These are phyloP conservation scores for Microtus ochrogaster DNA, from an alignment of 2,113 vertebrate species.

Conservation along the genomic window DNA sequence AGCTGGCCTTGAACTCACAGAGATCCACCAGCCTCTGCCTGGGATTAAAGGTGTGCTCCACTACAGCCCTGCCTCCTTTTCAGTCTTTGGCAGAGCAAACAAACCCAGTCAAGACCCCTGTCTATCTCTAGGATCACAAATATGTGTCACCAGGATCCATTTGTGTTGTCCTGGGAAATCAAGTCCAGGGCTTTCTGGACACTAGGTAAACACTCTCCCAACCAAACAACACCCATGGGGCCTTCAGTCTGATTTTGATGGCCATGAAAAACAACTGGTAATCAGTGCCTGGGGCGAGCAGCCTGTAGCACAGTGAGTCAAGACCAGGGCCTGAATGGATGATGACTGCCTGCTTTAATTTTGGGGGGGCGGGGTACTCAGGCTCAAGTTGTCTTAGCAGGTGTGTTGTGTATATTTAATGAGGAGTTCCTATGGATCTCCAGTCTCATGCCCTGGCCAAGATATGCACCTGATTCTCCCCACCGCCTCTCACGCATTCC, in stretches of 20 bases:
- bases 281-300: neutral
- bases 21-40: neutral
- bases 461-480: neutral
- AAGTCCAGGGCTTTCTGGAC: neutral
- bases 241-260: neutral
- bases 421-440: neutral
- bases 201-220: neutral
- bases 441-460: neutral
- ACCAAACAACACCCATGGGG: too few relatives aligned
- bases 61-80: neutral
- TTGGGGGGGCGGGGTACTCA: neutral
- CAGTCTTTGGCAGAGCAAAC: neutral
- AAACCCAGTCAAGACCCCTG: neutral
- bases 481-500: neutral
- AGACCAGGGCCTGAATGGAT: too few relatives aligned
- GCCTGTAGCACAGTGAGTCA: too few relatives aligned
- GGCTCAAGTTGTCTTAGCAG: neutral
- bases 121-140: too few relatives aligned
- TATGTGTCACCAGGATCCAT: neutral
- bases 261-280: neutral
- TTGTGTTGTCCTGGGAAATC: too few relatives aligned
- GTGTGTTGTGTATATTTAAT: neutral
- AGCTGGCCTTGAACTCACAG: neutral
- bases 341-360: neutral
- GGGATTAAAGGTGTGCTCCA: neutral